Evolutionary conservation across 2,888 invertebrate genomes (phyloP).

Genomic region (Zootermopsis nevadensis): DNA sequence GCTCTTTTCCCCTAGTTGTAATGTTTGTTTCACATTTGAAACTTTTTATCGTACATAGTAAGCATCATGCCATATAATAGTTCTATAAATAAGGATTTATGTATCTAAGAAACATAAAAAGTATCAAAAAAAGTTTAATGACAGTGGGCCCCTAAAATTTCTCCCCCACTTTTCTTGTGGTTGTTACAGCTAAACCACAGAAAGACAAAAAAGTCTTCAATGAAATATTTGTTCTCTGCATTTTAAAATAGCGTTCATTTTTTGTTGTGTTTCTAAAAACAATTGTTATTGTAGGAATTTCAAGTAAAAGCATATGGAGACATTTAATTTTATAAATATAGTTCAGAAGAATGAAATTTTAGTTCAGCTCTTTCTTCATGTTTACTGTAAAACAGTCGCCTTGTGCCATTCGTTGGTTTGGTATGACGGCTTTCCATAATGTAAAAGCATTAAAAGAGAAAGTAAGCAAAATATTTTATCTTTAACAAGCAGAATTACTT

Average conservation of each 20-base stretch:
- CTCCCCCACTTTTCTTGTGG: slow-evolving; percentile 42
- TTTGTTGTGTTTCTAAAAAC: slow-evolving; percentile 51
- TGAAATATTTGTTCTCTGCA: slow-evolving; percentile 45
- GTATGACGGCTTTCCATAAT: background rate
- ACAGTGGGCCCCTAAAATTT: slow-evolving; percentile 49
- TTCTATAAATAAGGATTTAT: slow-evolving; percentile 48
- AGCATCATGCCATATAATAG: slow-evolving; percentile 44
- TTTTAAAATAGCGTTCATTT: slow-evolving; percentile 50
- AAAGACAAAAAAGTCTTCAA: slow-evolving; percentile 21
- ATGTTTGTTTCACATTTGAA: slow-evolving; percentile 44
- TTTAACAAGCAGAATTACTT: slow-evolving; percentile 27
- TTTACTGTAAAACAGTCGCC: slow-evolving; percentile 23
- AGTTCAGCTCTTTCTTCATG: slow-evolving; percentile 27
- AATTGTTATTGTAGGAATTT: slow-evolving; percentile 51
- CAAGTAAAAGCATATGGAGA: slow-evolving; percentile 53
- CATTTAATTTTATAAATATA: slow-evolving; percentile 36
- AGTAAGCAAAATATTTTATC: slow-evolving; percentile 19
- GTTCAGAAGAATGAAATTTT: slow-evolving; percentile 5
- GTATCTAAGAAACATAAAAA: slow-evolving; percentile 40
- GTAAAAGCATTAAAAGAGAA: background rate
- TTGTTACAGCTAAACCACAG: slow-evolving; percentile 39
- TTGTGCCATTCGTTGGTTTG: background rate
- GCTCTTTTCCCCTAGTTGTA: slow-evolving; percentile 28
- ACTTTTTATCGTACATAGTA: slow-evolving; percentile 43
- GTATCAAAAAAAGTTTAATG: slow-evolving; percentile 30